Conservation (phyloP, 2,797 vertebrate species). For the Melanotaenia trifasciata region DNA sequence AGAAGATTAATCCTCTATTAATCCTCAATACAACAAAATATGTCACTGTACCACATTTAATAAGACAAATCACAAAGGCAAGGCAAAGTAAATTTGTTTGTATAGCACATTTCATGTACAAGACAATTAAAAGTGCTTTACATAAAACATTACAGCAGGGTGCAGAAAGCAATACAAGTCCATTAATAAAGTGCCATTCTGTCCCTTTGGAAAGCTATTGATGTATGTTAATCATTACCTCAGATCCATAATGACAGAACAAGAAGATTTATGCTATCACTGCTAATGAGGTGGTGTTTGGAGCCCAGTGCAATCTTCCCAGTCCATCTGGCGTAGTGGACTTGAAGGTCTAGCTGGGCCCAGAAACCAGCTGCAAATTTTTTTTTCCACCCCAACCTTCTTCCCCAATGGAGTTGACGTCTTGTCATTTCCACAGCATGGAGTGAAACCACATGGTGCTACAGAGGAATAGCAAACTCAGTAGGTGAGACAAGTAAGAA, state of each 20-base stretch:
- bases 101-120: too few relatives aligned
- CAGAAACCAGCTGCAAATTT: conserved; percentile 24
- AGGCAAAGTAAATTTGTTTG: too few relatives aligned
- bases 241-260: conserved; percentile 32
- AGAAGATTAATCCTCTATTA: too few relatives aligned
- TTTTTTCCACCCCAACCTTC: not conserved
- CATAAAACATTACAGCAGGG: too few relatives aligned
- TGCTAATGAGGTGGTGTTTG: conserved; percentile 44
- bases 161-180: too few relatives aligned
- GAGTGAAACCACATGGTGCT: conserved; percentile 29
- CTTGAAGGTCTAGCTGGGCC: conserved; percentile 45
- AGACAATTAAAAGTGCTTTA: too few relatives aligned
- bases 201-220: not conserved
- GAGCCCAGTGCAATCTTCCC: conserved; percentile 44
- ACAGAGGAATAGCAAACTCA: conserved; percentile 8
- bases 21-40: too few relatives aligned
- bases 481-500: conserved; percentile 14
- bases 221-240: conserved; percentile 28
- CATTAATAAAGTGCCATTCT: not conserved
- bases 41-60: too few relatives aligned
- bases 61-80: not conserved
- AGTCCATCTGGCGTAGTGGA: conserved; percentile 53
- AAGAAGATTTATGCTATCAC: conserved; percentile 47
- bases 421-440: conserved; percentile 57
- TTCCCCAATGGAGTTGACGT: conserved; percentile 29